Base-by-base conservation (phyloP, 2,113 vertebrate species). In the Empidonax alnorum region DNA sequence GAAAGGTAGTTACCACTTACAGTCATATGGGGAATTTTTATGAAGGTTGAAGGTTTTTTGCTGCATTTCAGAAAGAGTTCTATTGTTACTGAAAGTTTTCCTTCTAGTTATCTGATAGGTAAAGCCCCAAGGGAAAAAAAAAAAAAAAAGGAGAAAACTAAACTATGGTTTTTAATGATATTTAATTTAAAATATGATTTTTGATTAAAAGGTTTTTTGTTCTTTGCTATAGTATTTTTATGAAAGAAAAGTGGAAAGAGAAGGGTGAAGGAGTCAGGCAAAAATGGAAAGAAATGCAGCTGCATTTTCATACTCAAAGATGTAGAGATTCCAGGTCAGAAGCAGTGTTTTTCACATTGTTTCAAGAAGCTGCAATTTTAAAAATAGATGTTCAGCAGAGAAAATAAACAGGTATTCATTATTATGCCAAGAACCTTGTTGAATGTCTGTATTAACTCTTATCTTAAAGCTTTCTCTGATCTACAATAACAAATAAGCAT, bases 101-200 rank as follows among this genome's bases (percentile, higher is more conserved):
- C 8, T 61, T 84, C 23, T 44, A 55, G 9, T 30, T 65, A 33
- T 22, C 8, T 65, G 17, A 24, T 6, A 61, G 10, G 5, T 13
- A 69, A 89, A 84, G 3, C 1, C 8, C 27, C 53, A 56, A 11
- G 31, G 2, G 5, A 10, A 14, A 33, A 28, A 14, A n/a, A 28
- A 16, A 10, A 9, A 15, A 42, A 25, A 30, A 18, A 28, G 12
- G 18, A 46, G 19, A 41, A 69, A 47, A 7, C 0, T 4, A 33
- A 78, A 30, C 6, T 28, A 12, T 14, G 0, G 0, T 21, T 53
- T 67, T 90, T 61, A 3, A 12, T 21, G 2, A 31, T 49, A 46
- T 31, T 21, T 42, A 3, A 63, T 59, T 71, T 19, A 55, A 91
- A 72, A 84, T 71, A 47, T 12, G 0, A n/a, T 53, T 63, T 87